phyloP scores from a whole-genome alignment of 2,888 invertebrate species.

The Machimus atricapillus region DNA sequence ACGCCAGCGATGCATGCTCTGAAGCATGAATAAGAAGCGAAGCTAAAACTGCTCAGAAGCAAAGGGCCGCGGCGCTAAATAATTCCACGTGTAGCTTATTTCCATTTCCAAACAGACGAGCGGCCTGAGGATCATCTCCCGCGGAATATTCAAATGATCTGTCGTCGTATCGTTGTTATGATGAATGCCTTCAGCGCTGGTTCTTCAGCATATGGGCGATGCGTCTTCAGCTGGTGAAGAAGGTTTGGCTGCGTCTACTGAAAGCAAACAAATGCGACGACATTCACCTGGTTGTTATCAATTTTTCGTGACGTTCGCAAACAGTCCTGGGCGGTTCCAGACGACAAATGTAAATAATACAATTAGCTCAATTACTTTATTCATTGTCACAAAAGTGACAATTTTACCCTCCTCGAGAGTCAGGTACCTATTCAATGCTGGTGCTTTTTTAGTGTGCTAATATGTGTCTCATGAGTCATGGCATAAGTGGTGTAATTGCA shows the following conservation, averaged over 20 bases:
- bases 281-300: slow-evolving; percentile 32
- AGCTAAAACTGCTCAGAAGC: background rate
- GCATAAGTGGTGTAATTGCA: background rate
- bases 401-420: background rate
- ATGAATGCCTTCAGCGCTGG: background rate
- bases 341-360: background rate
- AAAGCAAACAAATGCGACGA: background rate
- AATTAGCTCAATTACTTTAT: background rate
- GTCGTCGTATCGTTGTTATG: slow-evolving; percentile 11
- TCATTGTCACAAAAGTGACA: background rate
- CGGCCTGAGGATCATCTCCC: background rate
- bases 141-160: slow-evolving; percentile 1
- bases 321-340: background rate
- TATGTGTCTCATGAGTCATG: background rate
- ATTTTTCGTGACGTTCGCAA: background rate
- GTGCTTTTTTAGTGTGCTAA: background rate
- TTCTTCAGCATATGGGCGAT: background rate
- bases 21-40: background rate
- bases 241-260: background rate
- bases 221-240: background rate
- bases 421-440: background rate
- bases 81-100: slow-evolving; percentile 15
- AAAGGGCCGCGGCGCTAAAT: background rate
- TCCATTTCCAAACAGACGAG: background rate
- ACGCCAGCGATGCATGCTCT: background rate